Base-by-base conservation (phyloP, 1,140 invertebrate species). In the Polypedilum pembai region DNA sequence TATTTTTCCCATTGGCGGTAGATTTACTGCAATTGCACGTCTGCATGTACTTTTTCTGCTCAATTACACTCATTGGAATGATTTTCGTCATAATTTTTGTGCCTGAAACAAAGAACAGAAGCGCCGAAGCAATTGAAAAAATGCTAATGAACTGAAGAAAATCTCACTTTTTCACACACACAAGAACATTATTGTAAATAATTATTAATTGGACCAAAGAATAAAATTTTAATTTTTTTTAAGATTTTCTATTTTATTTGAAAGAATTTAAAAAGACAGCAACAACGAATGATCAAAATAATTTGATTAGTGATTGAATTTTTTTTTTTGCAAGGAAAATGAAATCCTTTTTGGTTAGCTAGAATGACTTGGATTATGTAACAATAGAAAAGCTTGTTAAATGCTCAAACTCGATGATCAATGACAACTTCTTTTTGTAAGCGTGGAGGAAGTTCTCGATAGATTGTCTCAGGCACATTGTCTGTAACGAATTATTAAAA, bases 391-490 rank as follows among this genome's bases (percentile, higher is more conserved):
- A 56, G 45, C 3, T 56, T 56, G 8, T 12, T n/a, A n/a, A n/a
- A 15, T 15, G 12, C n/a, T 40, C 63, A 74, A 2, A 65, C 8
- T 83, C 84, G 75, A 79, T 80, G 79, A 76, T 90, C 91, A 73
- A 93, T 84, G 75, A 89, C 83, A 24, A 94, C 86, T 78, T 89
- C 86, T 56, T 86, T 84, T 80, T 89, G 87, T 8, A 94, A 82
- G 75, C 88, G 85, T 7, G 85, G 84, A 20, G 93, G 89, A 63
- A 95, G 82, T 78, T 94, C 91, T 8, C 88, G 84, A 78, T 93
- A 94, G 76, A 95, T 89, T 73, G 89, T 86, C 76, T 89, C 86
- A 40, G 92, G 91, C 15, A 96, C 90, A 77, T 92, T 89, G 79
- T 94, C 93, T 94, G 83, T 75, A 86, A 86, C 74, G 75, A 80